A percentile compares a stretch with the other conserved stretches of the same genome.
Conservation (phyloP, 2,113 vertebrate species). For the Eonycteris spelaea region DNA sequence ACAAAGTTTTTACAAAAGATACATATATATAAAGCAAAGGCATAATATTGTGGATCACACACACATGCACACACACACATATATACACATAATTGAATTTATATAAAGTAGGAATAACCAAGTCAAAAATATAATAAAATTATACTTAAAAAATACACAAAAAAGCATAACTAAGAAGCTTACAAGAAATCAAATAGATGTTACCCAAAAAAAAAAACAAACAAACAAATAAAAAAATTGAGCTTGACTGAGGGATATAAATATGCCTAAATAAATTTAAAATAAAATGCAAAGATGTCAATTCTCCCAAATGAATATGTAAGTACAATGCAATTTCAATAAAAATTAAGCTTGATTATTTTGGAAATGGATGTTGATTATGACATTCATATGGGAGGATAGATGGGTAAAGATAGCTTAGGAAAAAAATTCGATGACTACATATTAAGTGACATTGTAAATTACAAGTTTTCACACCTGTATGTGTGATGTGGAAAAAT, state of each 20-base stretch:
- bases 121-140: background rate
- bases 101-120: background rate
- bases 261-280: background rate
- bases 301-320: background rate
- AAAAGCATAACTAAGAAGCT: background rate
- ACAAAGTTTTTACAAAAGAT: background rate
- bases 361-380: background rate
- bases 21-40: background rate
- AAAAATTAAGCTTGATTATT: background rate
- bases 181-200: background rate
- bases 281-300: background rate
- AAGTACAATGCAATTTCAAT: background rate
- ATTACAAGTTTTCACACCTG: background rate
- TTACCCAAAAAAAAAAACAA: background rate
- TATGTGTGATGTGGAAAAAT: background rate
- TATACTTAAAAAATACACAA: background rate
- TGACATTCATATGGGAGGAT: background rate
- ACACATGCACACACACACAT: no score
- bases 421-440: background rate
- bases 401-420: background rate
- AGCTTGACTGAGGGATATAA: background rate
- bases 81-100: background rate
- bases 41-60: background rate
- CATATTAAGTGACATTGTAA: background rate
- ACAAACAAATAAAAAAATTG: background rate